phyloP scores from a whole-genome alignment of 2,888 invertebrate genomes.

The Sylvicola cinctus region DNA sequence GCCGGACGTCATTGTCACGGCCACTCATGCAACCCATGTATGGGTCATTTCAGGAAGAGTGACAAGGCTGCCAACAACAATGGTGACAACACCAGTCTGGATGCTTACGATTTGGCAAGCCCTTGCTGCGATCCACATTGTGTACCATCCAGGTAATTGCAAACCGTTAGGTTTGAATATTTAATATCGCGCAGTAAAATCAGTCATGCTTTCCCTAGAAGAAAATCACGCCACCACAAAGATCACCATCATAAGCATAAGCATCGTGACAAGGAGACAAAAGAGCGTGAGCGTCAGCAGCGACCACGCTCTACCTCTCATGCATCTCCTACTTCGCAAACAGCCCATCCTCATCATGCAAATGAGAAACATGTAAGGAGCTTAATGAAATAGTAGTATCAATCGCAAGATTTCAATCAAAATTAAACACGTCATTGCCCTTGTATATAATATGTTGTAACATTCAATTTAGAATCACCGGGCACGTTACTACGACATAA shows the following conservation, averaged over 20 bases:
- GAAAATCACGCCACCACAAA: slow-evolving; percentile 33
- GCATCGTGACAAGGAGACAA: slow-evolving; percentile 30
- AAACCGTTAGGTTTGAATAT: no score
- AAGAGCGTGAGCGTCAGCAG: no score
- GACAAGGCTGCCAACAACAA: slow-evolving; percentile 31
- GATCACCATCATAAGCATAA: slow-evolving; percentile 39
- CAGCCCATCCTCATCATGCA: slow-evolving; percentile 4
- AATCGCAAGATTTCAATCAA: no score
- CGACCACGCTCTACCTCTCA: slow-evolving; percentile 19
- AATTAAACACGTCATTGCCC: no score
- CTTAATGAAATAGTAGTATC: slow-evolving; percentile 16
- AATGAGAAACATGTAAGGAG: slow-evolving; percentile 21
- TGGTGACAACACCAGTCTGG: slow-evolving; percentile 56
- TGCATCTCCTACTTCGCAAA: slow-evolving; percentile 11
- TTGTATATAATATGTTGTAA: neutral
- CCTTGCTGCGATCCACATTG: slow-evolving; percentile 75
- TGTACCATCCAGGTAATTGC: slow-evolving; percentile 40
- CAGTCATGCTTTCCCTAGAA: slow-evolving; percentile 11
- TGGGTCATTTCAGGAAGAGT: slow-evolving; percentile 31
- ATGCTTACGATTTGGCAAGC: slow-evolving; percentile 70
- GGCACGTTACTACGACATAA: slow-evolving; percentile 41
- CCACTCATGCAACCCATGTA: slow-evolving; percentile 50
- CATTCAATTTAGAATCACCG: slow-evolving; percentile 17
- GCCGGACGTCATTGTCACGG: slow-evolving; percentile 22
- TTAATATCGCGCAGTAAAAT: neutral